These are phyloP conservation scores for Cybosia mesomella DNA, from an alignment of 2,888 invertebrate species.

Conservation along the genomic window DNA sequence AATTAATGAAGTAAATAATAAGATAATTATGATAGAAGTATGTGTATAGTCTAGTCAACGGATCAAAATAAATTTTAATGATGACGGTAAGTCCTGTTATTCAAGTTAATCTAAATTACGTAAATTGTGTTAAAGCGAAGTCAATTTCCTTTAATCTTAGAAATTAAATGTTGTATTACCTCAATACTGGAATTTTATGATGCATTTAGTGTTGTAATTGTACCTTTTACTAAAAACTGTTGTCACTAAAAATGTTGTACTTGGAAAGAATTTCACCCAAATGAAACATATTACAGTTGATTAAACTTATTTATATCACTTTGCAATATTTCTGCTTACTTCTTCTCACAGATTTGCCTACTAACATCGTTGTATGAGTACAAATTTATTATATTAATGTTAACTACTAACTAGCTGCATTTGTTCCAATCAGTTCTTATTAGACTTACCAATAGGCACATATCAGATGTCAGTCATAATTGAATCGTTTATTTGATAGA, in stretches of 20 bases:
- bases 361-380: constrained; percentile 5
- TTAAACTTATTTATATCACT: neutral
- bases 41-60: constrained; percentile 23
- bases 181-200: neutral
- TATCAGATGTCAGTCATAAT: neutral
- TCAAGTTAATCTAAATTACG: too few relatives aligned
- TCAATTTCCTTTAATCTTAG: neutral
- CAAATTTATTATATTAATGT: neutral
- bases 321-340: neutral
- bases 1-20: constrained; percentile 3
- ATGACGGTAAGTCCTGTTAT: constrained; percentile 43
- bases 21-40: constrained; percentile 14
- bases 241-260: neutral
- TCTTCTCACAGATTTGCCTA: constrained; percentile 8
- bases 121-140: neutral
- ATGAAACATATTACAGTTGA: neutral
- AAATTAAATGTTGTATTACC: neutral
- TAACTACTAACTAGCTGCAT: neutral
- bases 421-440: neutral
- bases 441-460: neutral
- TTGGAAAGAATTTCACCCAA: neutral
- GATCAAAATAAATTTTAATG: constrained; percentile 29
- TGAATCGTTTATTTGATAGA: neutral
- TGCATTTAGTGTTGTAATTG: neutral
- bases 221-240: neutral